A percentile compares a stretch with the other conserved stretches of the same genome.
These are phyloP conservation scores for Gallinago nigripennis DNA, from an alignment of 2,797 vertebrate species.

Conservation along the genomic window DNA sequence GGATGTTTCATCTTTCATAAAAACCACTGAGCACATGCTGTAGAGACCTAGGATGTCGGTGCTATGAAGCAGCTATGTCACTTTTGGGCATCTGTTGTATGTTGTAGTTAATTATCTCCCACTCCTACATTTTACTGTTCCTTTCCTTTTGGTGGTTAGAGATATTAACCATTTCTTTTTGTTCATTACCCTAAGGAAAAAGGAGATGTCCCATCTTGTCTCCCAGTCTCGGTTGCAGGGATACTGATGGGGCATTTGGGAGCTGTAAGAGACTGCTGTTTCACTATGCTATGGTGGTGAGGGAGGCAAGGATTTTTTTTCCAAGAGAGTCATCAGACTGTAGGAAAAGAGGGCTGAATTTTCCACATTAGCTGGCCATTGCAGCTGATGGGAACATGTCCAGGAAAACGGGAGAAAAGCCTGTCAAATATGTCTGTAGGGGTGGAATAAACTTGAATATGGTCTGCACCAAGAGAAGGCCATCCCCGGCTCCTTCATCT, in stretches of 20 bases:
- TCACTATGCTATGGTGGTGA: background rate
- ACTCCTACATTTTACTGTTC: background rate
- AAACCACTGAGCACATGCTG: background rate
- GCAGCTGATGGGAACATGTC: background rate
- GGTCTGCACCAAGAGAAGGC: background rate
- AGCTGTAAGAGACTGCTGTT: background rate
- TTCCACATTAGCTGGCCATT: background rate
- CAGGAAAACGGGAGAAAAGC: background rate
- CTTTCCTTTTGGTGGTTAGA: background rate
- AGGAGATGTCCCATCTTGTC: background rate
- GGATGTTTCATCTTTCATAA: background rate
- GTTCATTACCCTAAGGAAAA: background rate
- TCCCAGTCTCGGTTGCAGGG: background rate
- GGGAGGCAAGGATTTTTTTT: background rate
- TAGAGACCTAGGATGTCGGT: background rate
- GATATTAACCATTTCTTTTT: background rate
- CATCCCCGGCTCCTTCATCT: background rate
- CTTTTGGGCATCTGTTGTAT: background rate
- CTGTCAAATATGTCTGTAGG: background rate
- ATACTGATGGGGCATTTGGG: background rate
- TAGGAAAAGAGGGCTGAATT: background rate
- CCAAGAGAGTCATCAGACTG: background rate
- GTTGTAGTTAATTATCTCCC: background rate
- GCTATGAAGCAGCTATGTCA: background rate
- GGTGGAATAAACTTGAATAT: background rate